Base-by-base conservation (phyloP, 2,797 vertebrate genomes). In the Phataginus tricuspis region DNA sequence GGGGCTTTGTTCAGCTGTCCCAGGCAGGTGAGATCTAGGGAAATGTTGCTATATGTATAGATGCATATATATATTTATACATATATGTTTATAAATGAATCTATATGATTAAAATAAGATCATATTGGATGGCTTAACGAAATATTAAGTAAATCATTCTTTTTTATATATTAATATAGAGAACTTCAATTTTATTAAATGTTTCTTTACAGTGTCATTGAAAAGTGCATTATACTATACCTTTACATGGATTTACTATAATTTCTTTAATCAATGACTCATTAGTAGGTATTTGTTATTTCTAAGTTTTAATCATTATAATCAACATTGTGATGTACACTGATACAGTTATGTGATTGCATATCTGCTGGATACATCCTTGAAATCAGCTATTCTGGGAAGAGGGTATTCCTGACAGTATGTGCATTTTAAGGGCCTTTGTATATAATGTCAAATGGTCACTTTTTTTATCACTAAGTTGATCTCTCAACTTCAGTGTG, bases 361-460 rank as follows among this genome's bases (percentile, higher is more conserved):
- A 71, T 66, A 21, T 16, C 74, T 92, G 27, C 25, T 95, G 23
- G 23, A 9, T 80, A 88, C 29, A 10, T 53, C 72, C 72, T 84
- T 63, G 34, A 91, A 95, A 84, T 42, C 23, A 89, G 7, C 64
- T 80, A 63, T 80, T 53, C 29, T 90, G 45, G 57, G n/a, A 64
- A 8, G 29, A 4, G 10, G 14, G 1, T 45, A 34, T 68, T 86
- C 29, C 10, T 75, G 42, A 49, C 4, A 53, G 14, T 39, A 51
- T 39, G 18, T 86, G 3, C 10, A 55, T 87, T 94, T 96, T 84
- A 94, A 84, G 6, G 85, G 31, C 39, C 87, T 88, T 95, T 90
- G 53, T 72, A 37, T 72, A 51, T 82, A 69, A 66, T 57, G 53
- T 31, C 15, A 84, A 66, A 68, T 77, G 2, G 16, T 87, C 18